Percentiles rank a stretch among this genome's conserved stretches.
These are phyloP conservation scores for Rhizoglyphus robini DNA, from an alignment of 1,140 invertebrate species.

Conservation along the genomic window DNA sequence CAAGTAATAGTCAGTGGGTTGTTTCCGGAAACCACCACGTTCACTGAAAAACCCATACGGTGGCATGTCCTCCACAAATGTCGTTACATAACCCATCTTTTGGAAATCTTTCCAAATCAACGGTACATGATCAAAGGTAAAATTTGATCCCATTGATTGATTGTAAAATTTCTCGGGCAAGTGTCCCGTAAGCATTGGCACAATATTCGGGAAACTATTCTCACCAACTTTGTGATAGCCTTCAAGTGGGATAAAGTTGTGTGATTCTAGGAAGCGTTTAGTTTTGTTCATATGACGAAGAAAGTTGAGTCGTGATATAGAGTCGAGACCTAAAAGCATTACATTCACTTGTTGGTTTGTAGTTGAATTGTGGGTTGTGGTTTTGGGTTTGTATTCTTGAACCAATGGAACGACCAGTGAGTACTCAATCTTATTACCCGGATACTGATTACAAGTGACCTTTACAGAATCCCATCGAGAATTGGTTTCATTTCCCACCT, in stretches of 20 bases:
- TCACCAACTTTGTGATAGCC: conserved; percentile 38
- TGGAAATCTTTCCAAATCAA: background rate
- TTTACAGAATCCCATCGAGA: background rate
- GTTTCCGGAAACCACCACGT: background rate
- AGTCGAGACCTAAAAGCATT: background rate
- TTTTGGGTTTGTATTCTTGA: background rate
- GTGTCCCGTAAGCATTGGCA: conserved; percentile 32
- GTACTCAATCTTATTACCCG: too few species aligned
- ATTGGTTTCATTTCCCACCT: too few species aligned
- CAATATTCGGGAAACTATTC: conserved; percentile 38
- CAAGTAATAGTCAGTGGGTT: conserved; percentile 9
- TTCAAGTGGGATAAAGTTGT: background rate
- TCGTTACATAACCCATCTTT: background rate
- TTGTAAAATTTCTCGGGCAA: background rate
- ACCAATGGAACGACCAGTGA: background rate
- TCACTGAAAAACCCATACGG: background rate
- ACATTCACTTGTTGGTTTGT: background rate
- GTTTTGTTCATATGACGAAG: background rate
- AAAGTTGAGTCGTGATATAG: conserved; percentile 11
- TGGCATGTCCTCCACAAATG: background rate
- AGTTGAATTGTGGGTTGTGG: background rate
- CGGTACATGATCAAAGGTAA: background rate
- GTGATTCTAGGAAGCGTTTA: background rate
- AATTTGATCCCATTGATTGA: background rate
- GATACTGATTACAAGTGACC: background rate